Base-by-base conservation (phyloP, 2,797 vertebrate genomes). In the Euthynnus affinis region DNA sequence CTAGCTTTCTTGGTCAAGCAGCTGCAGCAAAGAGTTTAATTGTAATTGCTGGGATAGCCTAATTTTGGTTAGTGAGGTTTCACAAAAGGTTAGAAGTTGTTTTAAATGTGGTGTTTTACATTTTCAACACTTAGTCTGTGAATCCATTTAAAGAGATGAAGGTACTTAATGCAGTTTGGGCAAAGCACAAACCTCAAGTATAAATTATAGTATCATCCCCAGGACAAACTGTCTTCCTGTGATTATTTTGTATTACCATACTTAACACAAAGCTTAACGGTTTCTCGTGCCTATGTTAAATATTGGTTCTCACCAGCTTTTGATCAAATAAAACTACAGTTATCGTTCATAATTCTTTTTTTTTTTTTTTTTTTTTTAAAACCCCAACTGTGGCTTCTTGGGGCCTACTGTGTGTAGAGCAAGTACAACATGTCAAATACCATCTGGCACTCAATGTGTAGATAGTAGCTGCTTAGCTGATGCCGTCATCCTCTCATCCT, bases 391-490 rank as follows among this genome's bases (percentile, higher is more conserved):
- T 27, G n/a, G 32, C 27, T 63, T 59, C 34, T 37, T 23, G 59
- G 25, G 18, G 37, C 61, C 53, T 0, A 48, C 52, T 37, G 57
- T 44, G 69, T 4, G 13, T 0, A 23, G 25, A 62, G 49, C 51
- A 70, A 6, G 63, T 62, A 46, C 44, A 29, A 77, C 46, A 46
- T 13, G 48, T 68, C 52, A 58, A 61, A 27, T 48, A 23, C 51
- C 56, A 71, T 74, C 53, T 23, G 57, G 48, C 23, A 22, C 53
- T 66, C 57, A 22, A 80, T 58, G 59, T 70, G 76, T 57, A 57
- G 69, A 57, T 48, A 17, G 12, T 9, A 40, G 44, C 65, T 51
- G 65, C 29, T 52, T 17, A 13, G 56, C 32, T 20, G 60, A 49
- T 65, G 58, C 48, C 2, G n/a, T 78, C 70, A 72, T 70, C 44